phyloP scores from a whole-genome alignment of 1,140 invertebrate genomes.

The Macrotrachela quadricornifera region DNA sequence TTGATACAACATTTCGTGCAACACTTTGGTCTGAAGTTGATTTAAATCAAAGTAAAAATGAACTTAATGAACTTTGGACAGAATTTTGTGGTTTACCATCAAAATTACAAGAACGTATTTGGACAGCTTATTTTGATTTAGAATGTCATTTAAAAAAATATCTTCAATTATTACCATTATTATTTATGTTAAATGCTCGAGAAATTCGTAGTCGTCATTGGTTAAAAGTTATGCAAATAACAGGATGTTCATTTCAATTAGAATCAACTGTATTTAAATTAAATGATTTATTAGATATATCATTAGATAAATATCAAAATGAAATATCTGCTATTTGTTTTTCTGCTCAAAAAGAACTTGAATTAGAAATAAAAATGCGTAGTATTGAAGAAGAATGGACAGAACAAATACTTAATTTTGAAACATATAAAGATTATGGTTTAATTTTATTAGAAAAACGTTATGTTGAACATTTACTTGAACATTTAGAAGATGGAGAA shows the following conservation, averaged over 20 bases:
- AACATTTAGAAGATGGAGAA: slow-evolving; percentile 30
- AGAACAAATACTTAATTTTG: slow-evolving; percentile 30
- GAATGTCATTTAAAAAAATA: slow-evolving; percentile 4
- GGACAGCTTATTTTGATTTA: slow-evolving; percentile 3
- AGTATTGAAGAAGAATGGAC: slow-evolving; percentile 31
- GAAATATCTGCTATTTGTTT: slow-evolving; percentile 28
- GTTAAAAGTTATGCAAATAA: slow-evolving; percentile 30
- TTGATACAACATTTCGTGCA: slow-evolving; percentile 25
- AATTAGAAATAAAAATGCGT: slow-evolving; percentile 28
- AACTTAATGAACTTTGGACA: background rate
- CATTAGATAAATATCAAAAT: slow-evolving; percentile 23
- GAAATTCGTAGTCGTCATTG: slow-evolving; percentile 32
- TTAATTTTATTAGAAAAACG: slow-evolving; percentile 24
- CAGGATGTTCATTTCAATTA: slow-evolving; percentile 25
- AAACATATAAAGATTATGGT: slow-evolving; percentile 26
- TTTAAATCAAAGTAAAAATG: background rate
- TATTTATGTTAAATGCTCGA: background rate
- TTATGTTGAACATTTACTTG: slow-evolving; percentile 23
- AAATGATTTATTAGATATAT: slow-evolving; percentile 26
- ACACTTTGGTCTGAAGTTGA: slow-evolving; percentile 28
- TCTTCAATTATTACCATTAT: background rate
- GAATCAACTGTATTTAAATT: slow-evolving; percentile 28
- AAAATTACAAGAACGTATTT: slow-evolving; percentile 5
- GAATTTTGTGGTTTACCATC: slow-evolving; percentile 3
- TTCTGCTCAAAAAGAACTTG: slow-evolving; percentile 24